Evolutionary conservation across 2,888 invertebrate genomes (phyloP).

Genomic region (Andricus quercusramuli): DNA sequence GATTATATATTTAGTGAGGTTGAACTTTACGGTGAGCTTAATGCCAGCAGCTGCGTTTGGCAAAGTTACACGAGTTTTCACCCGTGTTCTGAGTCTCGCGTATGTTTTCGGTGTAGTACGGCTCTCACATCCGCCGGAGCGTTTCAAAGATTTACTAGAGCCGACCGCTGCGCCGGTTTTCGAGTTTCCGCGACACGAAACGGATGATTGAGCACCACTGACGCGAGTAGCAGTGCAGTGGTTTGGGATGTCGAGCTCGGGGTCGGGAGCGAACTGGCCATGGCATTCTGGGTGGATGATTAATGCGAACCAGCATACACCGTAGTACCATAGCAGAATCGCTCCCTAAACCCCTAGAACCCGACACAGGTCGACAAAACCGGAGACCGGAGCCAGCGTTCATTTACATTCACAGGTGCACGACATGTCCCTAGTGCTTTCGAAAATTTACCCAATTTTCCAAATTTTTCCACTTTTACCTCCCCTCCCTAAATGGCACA

Average conservation of each 20-base stretch:
- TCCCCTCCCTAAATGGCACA: neutral
- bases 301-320: constrained; percentile 56
- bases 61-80: constrained; percentile 24
- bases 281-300: constrained; percentile 64
- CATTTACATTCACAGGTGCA: constrained; percentile 11
- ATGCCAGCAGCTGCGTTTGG: neutral
- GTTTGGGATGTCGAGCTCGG: constrained; percentile 51
- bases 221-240: constrained; percentile 50
- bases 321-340: neutral
- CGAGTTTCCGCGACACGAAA: constrained; percentile 44
- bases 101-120: constrained; percentile 26
- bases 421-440: neutral
- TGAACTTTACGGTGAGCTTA: neutral
- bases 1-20: neutral
- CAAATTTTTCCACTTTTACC: neutral
- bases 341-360: neutral
- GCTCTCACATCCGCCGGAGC: constrained; percentile 36
- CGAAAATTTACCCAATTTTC: neutral
- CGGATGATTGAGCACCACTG: constrained; percentile 59
- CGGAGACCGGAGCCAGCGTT: neutral
- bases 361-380: constrained; percentile 2
- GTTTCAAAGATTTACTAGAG: constrained; percentile 53
- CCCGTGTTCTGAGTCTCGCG: neutral
- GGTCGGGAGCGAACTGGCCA: constrained; percentile 59
- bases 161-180: constrained; percentile 41